Base-by-base conservation (phyloP, 2,888 invertebrate genomes). In the Parochlus steinenii region DNA sequence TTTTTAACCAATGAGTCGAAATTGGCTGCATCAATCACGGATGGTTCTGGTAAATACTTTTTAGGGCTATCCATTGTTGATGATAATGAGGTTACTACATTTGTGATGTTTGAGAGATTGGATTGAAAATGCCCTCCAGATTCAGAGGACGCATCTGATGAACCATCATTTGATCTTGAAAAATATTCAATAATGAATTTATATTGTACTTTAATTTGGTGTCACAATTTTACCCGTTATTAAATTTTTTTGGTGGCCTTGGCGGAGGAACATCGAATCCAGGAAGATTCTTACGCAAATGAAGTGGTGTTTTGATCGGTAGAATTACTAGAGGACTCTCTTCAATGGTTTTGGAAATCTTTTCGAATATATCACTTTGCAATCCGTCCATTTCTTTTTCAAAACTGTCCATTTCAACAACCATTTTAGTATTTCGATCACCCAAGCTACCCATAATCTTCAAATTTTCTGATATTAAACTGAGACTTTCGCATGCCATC, bases 401-500 rank as follows among this genome's bases (percentile, higher is more conserved):
- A 14, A 90, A 62, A 30, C 65, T 65, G 10, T 67, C 59, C 0
- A 85, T 74, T 30, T 74, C 71, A 0, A 63, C 62, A 45, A 67
- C 62, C 10, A 86, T 66, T 12, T 61, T 60, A 4, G 64, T 56
- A 45, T 79, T 78, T 14, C 76, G 67, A 28, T 66, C 64, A 37
- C 72, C 68, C 33, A 89, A 58, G 30, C 68, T 68, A 26, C 71
- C 69, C 39, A 86, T 65, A 1, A 69, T 61, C 29, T 69, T 67
- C 45, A 79, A 64, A 52, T 86, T 83, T 51, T 86, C 83, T 29
- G 76, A 75, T 50, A 89, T 75, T 41, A 89, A 70, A 44, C 85
- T 81, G 50, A 83, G 65, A 41, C 83, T 80, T 54, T 83, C 85
- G 51, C 83, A 83, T 45, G 83, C 76, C 33, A 82, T 71, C 35